Conservation (phyloP, 2,113 vertebrate genomes). For the Aspidoscelis tigris region DNA sequence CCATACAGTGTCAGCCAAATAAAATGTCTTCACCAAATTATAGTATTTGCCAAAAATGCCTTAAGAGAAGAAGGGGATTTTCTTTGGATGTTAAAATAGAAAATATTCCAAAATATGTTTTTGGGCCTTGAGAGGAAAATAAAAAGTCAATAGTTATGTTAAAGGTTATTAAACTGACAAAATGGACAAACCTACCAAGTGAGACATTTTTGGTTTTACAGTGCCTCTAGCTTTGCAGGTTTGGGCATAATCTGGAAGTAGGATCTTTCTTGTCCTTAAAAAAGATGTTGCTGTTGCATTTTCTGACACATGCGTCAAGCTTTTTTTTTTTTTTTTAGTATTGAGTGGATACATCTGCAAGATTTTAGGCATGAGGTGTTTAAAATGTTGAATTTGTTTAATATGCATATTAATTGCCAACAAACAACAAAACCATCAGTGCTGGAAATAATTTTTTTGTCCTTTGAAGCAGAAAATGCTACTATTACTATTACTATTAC, state of each 20-base stretch:
- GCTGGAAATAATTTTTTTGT: background rate
- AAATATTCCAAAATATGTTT: slow-evolving; percentile 11
- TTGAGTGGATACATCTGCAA: background rate
- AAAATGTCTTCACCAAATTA: slow-evolving; percentile 5
- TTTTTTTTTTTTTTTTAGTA: slow-evolving; percentile 4
- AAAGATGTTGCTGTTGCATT: background rate
- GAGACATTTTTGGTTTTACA: slow-evolving; percentile 28
- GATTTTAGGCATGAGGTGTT: background rate
- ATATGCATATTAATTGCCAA: background rate
- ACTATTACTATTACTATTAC: too few species aligned
- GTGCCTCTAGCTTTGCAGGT: background rate
- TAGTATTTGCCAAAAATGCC: background rate
- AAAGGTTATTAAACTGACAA: slow-evolving; percentile 25
- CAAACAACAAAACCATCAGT: background rate
- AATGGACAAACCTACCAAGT: slow-evolving; percentile 32
- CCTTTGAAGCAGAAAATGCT: background rate
- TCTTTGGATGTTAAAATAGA: slow-evolving; percentile 9
- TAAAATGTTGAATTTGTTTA: slow-evolving; percentile 16
- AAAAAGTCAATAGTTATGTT: slow-evolving; percentile 1
- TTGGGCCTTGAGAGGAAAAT: background rate
- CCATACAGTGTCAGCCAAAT: slow-evolving; percentile 16
- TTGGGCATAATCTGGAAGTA: slow-evolving; percentile 17
- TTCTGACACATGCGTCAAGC: slow-evolving; percentile 3
- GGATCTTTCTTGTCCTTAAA: slow-evolving; percentile 4
- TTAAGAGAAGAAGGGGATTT: background rate